Evolutionary conservation across 2,888 invertebrate species (phyloP), one percentile per base, ranked within the genome.

Genomic region (Sipha maydis): DNA sequence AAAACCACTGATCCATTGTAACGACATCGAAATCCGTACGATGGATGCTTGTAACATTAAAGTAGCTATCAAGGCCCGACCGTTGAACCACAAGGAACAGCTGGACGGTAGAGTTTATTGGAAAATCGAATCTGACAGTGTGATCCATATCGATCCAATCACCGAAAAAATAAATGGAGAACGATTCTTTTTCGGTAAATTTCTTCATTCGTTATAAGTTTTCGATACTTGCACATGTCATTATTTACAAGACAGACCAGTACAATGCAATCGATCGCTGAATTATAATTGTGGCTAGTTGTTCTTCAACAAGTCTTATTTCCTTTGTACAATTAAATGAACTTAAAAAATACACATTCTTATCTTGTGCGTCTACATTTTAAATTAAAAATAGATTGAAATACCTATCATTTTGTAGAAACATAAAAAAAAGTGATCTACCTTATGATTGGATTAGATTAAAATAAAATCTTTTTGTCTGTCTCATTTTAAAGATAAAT

Each of bases 51-150:
- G 84, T 67, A 85, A 85, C 91, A 95, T 96, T 83, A 94, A 95
- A 93, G 96, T 96, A 85, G 95, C 95, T 89, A 95, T 96, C 89
- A 95, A 95, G 93, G 93, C 95, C 90, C 93, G 96, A 78, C 95
- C 95, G 38, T 91, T 95, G 19, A 94, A 95, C 90, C 92, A 93
- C 90, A 93, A 94, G 80, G 96, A 96, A 92, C 92, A 93, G 80
- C 94, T 94, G 73, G 93, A 94, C 11, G 93, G 94, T 90, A 92
- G 93, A 83, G 92, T 93, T 89, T 93, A 94, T 91, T 96, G 96
- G 96, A 92, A 92, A 73, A 93, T 95, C 61, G 92, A 93, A 83
- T 93, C 93, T 82, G 94, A 95, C 90, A 93, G 93, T 0, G 93
- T 96, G 17, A 92, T 93, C 90, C 93, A 94, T 89, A 91, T 93